phyloP scores from a whole-genome alignment of 2,113 vertebrate genomes.

The Phylloscopus trochilus region DNA sequence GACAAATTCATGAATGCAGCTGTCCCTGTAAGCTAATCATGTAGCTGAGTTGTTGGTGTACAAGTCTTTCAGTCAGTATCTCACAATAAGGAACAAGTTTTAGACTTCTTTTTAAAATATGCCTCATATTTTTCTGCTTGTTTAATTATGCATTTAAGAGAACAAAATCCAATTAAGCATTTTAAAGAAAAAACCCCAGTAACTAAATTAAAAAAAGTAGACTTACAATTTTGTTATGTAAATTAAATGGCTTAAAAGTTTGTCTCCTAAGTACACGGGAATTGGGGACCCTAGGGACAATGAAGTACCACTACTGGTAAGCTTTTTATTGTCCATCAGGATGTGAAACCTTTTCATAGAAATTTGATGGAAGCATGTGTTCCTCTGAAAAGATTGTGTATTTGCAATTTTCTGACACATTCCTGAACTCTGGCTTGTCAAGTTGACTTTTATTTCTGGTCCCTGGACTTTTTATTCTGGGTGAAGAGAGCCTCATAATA shows the following conservation, averaged over 20 bases:
- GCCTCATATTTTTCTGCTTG: background rate
- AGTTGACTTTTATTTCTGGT: background rate
- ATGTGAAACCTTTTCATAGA: background rate
- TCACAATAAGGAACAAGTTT: background rate
- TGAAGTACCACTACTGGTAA: background rate
- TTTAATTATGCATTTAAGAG: background rate
- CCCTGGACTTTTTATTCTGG: background rate
- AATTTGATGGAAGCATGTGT: background rate
- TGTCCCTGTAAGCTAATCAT: background rate
- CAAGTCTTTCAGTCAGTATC: background rate
- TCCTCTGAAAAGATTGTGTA: background rate
- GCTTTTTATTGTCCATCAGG: background rate
- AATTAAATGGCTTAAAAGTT: background rate
- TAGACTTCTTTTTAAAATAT: background rate
- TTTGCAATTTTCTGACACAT: background rate
- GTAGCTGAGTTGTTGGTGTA: no score
- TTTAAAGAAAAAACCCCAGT: background rate
- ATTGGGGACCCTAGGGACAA: no score
- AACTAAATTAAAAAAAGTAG: background rate
- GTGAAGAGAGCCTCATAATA: background rate
- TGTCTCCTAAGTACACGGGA: fast-evolving
- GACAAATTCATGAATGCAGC: background rate
- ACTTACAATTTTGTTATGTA: background rate
- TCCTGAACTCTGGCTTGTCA: background rate
- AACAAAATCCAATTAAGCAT: background rate